phyloP scores from a whole-genome alignment of 2,113 vertebrate genomes.

The Bettongia penicillata region DNA sequence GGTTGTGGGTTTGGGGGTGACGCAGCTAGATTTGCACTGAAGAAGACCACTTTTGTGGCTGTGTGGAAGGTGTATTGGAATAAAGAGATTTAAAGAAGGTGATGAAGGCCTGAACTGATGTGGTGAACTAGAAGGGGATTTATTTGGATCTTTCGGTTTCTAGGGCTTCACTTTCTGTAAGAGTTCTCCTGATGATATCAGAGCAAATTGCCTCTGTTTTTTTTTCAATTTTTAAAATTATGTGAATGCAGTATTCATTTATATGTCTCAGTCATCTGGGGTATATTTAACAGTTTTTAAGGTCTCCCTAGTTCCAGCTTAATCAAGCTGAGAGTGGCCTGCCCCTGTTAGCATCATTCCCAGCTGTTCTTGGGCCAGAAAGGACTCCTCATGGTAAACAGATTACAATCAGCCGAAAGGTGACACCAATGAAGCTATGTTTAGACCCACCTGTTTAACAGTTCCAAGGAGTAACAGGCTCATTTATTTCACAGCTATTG shows the following conservation, averaged over 20 bases:
- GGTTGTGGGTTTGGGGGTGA: no score
- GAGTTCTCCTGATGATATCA: neutral
- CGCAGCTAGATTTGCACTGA: neutral
- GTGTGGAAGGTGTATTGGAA: neutral
- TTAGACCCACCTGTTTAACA: neutral
- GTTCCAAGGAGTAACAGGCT: neutral
- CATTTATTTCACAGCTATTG: neutral
- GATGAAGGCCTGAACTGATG: neutral
- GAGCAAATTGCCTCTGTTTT: neutral
- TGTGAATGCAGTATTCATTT: neutral
- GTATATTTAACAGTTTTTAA: neutral
- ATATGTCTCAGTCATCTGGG: neutral
- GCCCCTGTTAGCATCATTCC: neutral
- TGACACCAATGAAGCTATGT: neutral
- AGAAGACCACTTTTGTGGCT: neutral
- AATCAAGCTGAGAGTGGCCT: neutral
- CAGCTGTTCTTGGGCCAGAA: neutral
- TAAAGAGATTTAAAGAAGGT: neutral
- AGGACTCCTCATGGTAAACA: neutral
- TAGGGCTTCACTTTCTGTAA: neutral
- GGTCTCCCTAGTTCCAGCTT: neutral
- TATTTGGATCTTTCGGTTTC: neutral
- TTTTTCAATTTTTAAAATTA: neutral
- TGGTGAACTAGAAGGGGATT: neutral
- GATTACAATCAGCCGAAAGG: neutral